phyloP scores from a whole-genome alignment of 1,140 invertebrate genomes.

The Saccostrea echinata region DNA sequence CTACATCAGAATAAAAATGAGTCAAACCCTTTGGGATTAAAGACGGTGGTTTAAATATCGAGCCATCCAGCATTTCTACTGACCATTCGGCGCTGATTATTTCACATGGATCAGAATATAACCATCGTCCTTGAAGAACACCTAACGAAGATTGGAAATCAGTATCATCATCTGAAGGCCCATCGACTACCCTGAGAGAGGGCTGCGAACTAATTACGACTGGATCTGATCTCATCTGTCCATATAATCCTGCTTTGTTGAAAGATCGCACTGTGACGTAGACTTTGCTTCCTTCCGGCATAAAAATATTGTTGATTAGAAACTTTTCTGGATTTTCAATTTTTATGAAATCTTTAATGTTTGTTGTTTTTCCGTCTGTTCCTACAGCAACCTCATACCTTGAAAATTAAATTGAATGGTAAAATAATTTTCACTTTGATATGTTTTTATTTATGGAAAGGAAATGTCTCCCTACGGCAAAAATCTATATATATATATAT shows the following conservation, averaged over 20 bases:
- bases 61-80: slow-evolving; percentile 51
- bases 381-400: slow-evolving; percentile 48
- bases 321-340: slow-evolving; percentile 21
- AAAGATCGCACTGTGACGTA: slow-evolving; percentile 54
- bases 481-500: no score
- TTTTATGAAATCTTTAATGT: slow-evolving; percentile 42
- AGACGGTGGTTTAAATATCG: slow-evolving; percentile 48
- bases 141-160: slow-evolving; percentile 59
- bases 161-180: slow-evolving; percentile 45
- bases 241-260: slow-evolving; percentile 63
- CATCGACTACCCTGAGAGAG: slow-evolving; percentile 60
- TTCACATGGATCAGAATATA: slow-evolving; percentile 58
- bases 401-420: not conserved
- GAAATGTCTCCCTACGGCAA: no score
- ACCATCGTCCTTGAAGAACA: slow-evolving; percentile 59
- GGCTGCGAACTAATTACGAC: slow-evolving; percentile 60
- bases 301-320: slow-evolving; percentile 26
- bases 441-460: no score
- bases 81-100: slow-evolving; percentile 56
- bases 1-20: slow-evolving; percentile 59
- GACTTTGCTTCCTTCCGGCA: not conserved
- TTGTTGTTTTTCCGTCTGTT: not conserved
- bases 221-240: slow-evolving; percentile 44
- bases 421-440: no score
- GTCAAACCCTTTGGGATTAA: slow-evolving; percentile 24